Conservation (phyloP, 2,113 vertebrate genomes). For the Macrotus californicus region DNA sequence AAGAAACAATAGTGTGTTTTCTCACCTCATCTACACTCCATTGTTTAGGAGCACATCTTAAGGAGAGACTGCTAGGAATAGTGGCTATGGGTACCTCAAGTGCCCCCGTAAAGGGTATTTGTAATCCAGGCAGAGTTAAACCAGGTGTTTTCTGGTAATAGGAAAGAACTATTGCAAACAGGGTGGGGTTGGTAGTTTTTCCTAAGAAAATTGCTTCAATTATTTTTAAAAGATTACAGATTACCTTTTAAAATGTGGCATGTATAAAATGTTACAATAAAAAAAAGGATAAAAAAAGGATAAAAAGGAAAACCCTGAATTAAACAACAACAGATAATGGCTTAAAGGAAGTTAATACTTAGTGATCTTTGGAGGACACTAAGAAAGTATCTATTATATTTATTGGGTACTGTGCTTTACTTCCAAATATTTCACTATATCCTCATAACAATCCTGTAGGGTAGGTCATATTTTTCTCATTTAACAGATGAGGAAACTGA, state of each 20-base stretch:
- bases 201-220: background rate
- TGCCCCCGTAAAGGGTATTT: background rate
- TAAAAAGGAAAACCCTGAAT: slow-evolving; percentile 17
- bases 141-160: background rate
- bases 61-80: background rate
- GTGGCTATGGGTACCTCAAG: background rate
- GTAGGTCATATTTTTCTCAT: background rate
- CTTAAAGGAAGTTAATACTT: background rate
- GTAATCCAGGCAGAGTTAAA: background rate
- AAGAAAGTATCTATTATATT: background rate
- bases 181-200: background rate
- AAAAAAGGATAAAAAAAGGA: background rate
- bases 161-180: background rate
- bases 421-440: background rate
- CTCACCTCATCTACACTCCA: background rate
- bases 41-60: background rate
- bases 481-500: background rate
- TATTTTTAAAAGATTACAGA: background rate
- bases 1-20: background rate
- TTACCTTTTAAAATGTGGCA: background rate
- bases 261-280: background rate
- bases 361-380: background rate
- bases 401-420: background rate
- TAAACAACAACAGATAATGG: background rate
- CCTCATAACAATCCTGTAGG: background rate